Conservation (phyloP, 2,797 vertebrate genomes). For the Macrochelys suwanniensis region DNA sequence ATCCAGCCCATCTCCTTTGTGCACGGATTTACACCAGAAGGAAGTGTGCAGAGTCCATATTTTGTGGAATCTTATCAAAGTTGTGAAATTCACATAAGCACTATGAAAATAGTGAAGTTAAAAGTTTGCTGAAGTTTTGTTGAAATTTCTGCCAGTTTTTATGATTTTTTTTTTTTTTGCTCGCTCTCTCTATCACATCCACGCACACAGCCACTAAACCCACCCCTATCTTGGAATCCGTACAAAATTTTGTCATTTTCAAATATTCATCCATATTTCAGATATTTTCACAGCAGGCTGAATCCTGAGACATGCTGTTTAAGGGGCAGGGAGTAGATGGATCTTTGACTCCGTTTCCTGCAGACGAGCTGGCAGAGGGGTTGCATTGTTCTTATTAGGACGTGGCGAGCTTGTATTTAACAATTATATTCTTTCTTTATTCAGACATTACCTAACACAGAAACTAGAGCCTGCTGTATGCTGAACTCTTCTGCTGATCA, state of each 20-base stretch:
- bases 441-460: accelerated
- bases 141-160: neutral
- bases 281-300: neutral
- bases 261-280: neutral
- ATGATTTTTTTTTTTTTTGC: neutral
- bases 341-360: neutral
- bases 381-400: neutral
- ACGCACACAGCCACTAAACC: neutral
- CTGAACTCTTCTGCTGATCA: accelerated
- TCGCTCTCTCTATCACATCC: neutral
- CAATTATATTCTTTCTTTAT: neutral
- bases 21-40: neutral
- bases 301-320: neutral
- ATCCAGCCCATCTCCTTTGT: neutral
- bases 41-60: neutral
- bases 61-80: neutral
- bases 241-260: accelerated
- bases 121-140: accelerated
- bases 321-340: accelerated
- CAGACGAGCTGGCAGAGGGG: neutral
- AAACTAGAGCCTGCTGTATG: neutral
- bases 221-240: accelerated
- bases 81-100: neutral
- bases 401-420: neutral
- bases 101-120: neutral